phyloP scores from a whole-genome alignment of 2,888 invertebrate species.

The Petrolisthes cinctipes region DNA sequence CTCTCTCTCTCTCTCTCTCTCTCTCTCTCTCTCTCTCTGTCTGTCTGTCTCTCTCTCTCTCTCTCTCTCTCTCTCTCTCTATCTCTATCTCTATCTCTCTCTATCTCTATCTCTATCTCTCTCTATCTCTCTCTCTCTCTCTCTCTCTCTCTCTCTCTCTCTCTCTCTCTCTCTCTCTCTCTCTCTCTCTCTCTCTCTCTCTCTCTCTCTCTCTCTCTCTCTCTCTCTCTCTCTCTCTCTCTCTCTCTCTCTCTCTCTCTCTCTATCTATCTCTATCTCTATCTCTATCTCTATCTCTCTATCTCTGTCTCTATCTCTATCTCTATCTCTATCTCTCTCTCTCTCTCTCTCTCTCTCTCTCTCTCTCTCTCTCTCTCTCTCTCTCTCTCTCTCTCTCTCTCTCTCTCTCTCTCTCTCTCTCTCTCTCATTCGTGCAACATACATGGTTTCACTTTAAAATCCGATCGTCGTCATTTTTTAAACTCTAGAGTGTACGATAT shows the following conservation, averaged over 20 bases:
- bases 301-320: neutral
- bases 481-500: no score
- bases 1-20: neutral
- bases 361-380: neutral
- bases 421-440: neutral
- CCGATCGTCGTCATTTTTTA: no score
- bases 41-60: neutral
- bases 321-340: neutral
- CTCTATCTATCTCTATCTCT: no score
- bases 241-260: neutral
- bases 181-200: neutral
- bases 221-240: slow-evolving; percentile 1
- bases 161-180: neutral
- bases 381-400: neutral
- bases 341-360: neutral
- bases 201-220: neutral
- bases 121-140: slow-evolving; percentile 10
- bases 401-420: slow-evolving; percentile 1
- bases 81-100: neutral
- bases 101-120: neutral
- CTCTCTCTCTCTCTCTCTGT: neutral
- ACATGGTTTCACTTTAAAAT: no score
- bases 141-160: neutral
- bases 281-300: no score
- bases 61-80: neutral